A percentile compares a stretch with the other conserved stretches of the same genome.
phyloP scores from a whole-genome alignment of 2,797 vertebrate species.

The Scomberomorus guttatus region DNA sequence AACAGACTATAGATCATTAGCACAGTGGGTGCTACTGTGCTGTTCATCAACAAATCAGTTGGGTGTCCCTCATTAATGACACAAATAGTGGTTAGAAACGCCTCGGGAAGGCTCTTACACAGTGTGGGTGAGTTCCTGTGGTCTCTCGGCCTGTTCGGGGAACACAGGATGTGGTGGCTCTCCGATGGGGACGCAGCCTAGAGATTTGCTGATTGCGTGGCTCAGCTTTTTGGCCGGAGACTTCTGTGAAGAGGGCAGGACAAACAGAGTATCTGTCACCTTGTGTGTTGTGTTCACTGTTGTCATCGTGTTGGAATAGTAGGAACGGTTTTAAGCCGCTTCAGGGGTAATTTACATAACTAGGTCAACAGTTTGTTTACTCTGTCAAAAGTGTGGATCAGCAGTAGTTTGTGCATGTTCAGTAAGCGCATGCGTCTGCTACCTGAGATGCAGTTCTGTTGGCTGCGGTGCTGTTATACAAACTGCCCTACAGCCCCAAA shows the following conservation, averaged over 20 bases:
- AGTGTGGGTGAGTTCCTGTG: conserved; percentile 93
- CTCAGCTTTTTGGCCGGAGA: conserved; percentile 99
- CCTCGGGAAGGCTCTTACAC: conserved; percentile 88
- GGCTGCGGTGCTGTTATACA: conserved; percentile 3
- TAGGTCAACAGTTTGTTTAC: conserved; percentile 49
- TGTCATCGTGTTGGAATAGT: neutral
- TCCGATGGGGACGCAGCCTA: conserved; percentile 95
- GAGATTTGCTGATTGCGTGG: conserved; percentile 97
- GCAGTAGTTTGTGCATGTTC: conserved; percentile 21
- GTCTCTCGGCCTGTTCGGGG: conserved; percentile 95
- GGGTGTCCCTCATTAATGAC: conserved; percentile 26
- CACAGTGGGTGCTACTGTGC: conserved; percentile 12
- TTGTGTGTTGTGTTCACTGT: neutral
- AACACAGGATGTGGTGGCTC: conserved; percentile 95
- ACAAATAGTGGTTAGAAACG: conserved; percentile 21
- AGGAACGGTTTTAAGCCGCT: conserved; percentile 13
- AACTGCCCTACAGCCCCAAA: neutral
- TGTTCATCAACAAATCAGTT: conserved; percentile 50
- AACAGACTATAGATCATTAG: conserved; percentile 52
- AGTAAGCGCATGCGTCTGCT: neutral
- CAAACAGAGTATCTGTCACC: conserved; percentile 36
- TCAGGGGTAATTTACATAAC: conserved; percentile 48
- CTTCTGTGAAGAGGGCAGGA: conserved; percentile 88
- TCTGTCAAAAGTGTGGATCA: conserved; percentile 35
- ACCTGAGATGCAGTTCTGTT: conserved; percentile 13